Evolutionary conservation across 1,140 invertebrate species (phyloP).

Genomic region (Glomeris maerens): DNA sequence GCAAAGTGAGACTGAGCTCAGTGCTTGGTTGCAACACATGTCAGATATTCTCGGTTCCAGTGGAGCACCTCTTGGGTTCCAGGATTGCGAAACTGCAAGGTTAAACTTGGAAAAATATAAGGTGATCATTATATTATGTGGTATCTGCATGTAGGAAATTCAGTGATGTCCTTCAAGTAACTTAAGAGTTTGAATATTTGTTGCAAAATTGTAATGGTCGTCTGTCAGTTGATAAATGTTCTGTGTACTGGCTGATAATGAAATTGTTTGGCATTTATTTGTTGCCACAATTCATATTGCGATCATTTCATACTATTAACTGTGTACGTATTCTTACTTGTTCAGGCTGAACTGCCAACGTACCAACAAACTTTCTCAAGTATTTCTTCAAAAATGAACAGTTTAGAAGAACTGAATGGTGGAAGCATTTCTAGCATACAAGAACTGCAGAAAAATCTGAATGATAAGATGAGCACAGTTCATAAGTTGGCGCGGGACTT

Average conservation of each 20-base stretch:
- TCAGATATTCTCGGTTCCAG: background rate
- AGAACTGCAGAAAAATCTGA: conserved; percentile 57
- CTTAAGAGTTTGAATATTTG: background rate
- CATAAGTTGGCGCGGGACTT: conserved; percentile 56
- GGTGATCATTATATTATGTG: conserved; percentile 17
- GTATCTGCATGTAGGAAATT: background rate
- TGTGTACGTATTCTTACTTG: conserved; percentile 8
- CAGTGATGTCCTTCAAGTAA: background rate
- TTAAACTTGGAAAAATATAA: conserved; percentile 64
- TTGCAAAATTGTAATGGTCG: too few relatives aligned
- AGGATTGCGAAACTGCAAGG: conserved; percentile 60
- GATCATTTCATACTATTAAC: too few relatives aligned
- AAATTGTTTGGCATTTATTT: too few relatives aligned
- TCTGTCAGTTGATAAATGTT: too few relatives aligned
- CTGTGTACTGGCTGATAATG: too few relatives aligned
- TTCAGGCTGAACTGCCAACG: conserved; percentile 57
- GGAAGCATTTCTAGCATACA: conserved; percentile 50
- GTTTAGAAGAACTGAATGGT: conserved; percentile 63
- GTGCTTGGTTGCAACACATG: conserved; percentile 68
- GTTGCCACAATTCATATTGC: too few relatives aligned
- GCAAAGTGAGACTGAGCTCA: conserved; percentile 62
- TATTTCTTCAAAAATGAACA: conserved; percentile 59
- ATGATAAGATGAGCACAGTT: conserved; percentile 42
- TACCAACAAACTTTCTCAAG: conserved; percentile 58
- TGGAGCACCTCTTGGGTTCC: background rate